Conservation (phyloP, 2,113 vertebrate species). For the Proteles cristata region DNA sequence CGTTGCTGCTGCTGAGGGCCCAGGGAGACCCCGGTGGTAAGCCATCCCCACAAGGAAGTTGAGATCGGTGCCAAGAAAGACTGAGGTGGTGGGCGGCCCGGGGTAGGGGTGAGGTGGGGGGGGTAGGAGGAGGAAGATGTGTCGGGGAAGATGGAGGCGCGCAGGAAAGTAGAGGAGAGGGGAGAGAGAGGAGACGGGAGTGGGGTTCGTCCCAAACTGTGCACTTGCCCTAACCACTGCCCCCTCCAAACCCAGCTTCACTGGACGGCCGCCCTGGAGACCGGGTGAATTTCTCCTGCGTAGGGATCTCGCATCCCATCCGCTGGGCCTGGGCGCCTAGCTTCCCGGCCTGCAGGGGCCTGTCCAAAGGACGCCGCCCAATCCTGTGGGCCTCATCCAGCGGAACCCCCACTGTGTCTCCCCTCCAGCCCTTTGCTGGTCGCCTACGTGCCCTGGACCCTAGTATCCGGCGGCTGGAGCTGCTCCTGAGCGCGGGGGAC, state of each 20-base stretch:
- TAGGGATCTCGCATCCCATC: slow-evolving; percentile 58
- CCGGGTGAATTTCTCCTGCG: slow-evolving; percentile 74
- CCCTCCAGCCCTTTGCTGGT: slow-evolving; percentile 57
- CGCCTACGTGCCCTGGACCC: slow-evolving; percentile 70
- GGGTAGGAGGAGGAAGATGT: neutral
- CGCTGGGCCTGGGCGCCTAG: slow-evolving; percentile 81
- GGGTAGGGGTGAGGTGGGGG: accelerated
- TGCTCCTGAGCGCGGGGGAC: slow-evolving; percentile 86
- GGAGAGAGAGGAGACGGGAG: neutral
- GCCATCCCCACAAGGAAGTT: neutral
- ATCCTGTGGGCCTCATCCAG: slow-evolving; percentile 62
- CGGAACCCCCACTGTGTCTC: slow-evolving; percentile 7
- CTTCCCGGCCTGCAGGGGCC: slow-evolving; percentile 76
- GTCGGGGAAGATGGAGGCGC: neutral
- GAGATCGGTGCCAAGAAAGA: neutral
- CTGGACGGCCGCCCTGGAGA: slow-evolving; percentile 71
- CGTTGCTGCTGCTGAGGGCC: slow-evolving; percentile 50
- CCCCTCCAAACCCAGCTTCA: slow-evolving; percentile 10
- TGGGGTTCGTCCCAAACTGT: neutral
- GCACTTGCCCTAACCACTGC: slow-evolving; percentile 60
- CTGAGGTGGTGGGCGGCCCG: neutral
- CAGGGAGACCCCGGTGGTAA: slow-evolving; percentile 55
- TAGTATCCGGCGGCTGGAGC: slow-evolving; percentile 87
- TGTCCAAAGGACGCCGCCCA: slow-evolving; percentile 72
- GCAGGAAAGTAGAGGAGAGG: neutral